Base-by-base conservation (phyloP, 1,140 invertebrate genomes). In the Drosophila kikkawai region DNA sequence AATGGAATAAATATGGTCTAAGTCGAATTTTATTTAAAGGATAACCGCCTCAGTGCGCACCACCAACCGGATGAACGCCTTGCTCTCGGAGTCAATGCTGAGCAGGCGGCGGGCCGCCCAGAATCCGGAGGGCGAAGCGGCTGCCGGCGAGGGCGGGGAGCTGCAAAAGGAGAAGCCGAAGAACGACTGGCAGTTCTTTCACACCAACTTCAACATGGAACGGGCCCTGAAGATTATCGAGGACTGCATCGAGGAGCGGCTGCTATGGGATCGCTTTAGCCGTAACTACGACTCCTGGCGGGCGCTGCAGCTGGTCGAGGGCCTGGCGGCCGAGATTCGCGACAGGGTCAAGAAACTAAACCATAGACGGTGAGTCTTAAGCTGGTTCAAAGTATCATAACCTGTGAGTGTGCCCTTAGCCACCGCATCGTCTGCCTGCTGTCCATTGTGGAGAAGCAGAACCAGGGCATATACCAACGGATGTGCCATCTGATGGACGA, bases 131-230 rank as follows among this genome's bases (percentile, higher is more conserved):
- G 73, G 66, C 6, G 82, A 78, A 1, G 66, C 50, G 0, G 11
- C 15, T 1, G 59, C 39, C 15, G 73, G 56, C 1, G 76, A 78
- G 17, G 60, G 39, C 13, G 58, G 48, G 8, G 83, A 56, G 22
- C 58, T 42, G 29, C 57, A 69, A 12, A 86, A 92, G 61, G 79
- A 90, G 82, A 82, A 83, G 48, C 91, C 91, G 5, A 83, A 84
- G 70, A 90, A 82, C 66, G 91, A 92, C 73, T 90, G 87, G 84
- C 74, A 91, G 74, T 92, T 90, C 58, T 92, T 92, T 67, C 87
- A 88, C 70, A 92, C 86, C 64, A 92, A 92, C 79, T 92, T 92
- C 63, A 92, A 85, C 69, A 92, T 92, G 91, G 91, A 92, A 79
- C 69, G 82, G 70, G 87, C 86, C 48, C 80, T 82, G 22, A 92